Evolutionary conservation across 1,140 invertebrate species (phyloP).

Genomic region (Hestina assimilis): DNA sequence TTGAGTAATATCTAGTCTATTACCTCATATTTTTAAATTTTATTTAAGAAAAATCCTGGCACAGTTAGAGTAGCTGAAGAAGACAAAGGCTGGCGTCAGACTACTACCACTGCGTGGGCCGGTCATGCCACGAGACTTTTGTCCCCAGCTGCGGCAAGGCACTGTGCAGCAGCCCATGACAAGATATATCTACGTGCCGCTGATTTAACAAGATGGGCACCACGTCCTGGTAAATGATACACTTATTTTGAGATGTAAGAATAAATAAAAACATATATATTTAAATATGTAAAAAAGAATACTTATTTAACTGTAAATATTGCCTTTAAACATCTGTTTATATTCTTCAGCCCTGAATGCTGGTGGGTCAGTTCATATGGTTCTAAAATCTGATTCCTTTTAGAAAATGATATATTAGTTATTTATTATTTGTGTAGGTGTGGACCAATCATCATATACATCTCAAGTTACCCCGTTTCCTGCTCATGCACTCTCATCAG

Average conservation of each 20-base stretch:
- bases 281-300: too few species aligned
- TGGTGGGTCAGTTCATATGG: too few species aligned
- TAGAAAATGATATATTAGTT: too few species aligned
- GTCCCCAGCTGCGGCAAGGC: conserved; percentile 84
- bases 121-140: conserved; percentile 81
- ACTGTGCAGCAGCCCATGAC: conserved; percentile 88
- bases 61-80: conserved; percentile 92
- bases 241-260: too few species aligned
- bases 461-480: conserved; percentile 61
- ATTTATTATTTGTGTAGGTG: conserved; percentile 33
- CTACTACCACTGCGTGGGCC: conserved; percentile 89
- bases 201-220: conserved; percentile 88
- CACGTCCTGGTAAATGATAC: conserved; percentile 81
- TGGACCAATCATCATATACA: conserved; percentile 56
- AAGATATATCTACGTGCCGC: conserved; percentile 87
- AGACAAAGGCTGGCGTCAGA: conserved; percentile 88
- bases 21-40: too few species aligned
- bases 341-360: too few species aligned
- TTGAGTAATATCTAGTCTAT: too few species aligned
- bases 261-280: too few species aligned
- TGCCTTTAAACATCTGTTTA: too few species aligned
- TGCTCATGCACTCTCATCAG: conserved; percentile 45
- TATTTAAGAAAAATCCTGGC: conserved; percentile 87
- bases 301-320: too few species aligned
- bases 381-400: too few species aligned